These are phyloP conservation scores for Ditylenchus dipsaci DNA, from an alignment of 1,140 invertebrate genomes.

Conservation along the genomic window DNA sequence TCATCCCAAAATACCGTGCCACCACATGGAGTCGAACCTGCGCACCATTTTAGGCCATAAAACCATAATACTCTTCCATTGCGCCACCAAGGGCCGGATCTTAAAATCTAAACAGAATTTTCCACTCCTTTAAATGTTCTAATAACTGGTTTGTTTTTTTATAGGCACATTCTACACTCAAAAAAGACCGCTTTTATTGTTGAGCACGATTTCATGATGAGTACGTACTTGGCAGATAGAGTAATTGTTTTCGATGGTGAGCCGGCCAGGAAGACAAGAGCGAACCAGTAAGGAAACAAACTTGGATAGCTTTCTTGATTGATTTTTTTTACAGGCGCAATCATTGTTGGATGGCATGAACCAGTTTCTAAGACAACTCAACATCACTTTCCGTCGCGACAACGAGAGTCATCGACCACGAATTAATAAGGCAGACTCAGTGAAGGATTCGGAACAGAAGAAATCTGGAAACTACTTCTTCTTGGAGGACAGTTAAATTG, in stretches of 20 bases:
- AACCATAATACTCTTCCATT: too few relatives aligned
- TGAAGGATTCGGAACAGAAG: conserved; percentile 97
- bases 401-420: conserved; percentile 95
- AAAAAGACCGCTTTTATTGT: conserved; percentile 99
- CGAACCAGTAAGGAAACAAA: conserved; percentile 67
- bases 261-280: conserved; percentile 80
- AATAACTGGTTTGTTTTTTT: too few relatives aligned
- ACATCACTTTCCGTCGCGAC: conserved; percentile 96
- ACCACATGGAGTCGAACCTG: too few relatives aligned
- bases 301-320: background rate
- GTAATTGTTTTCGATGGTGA: conserved; percentile 96
- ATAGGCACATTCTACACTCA: conserved; percentile 96
- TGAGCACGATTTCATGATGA: conserved; percentile 99
- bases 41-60: too few relatives aligned
- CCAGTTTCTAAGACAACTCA: conserved; percentile 86
- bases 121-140: too few relatives aligned
- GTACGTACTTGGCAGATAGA: conserved; percentile 94
- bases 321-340: conserved; percentile 66
- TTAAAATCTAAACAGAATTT: too few relatives aligned
- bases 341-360: conserved; percentile 96
- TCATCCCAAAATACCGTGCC: too few relatives aligned
- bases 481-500: background rate
- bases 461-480: conserved; percentile 11
- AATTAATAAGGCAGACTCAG: conserved; percentile 93
- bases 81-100: too few relatives aligned